Evolutionary conservation across 1,140 invertebrate species (phyloP), one percentile per base, ranked within the genome.

Genomic region (Formica exsecta): DNA sequence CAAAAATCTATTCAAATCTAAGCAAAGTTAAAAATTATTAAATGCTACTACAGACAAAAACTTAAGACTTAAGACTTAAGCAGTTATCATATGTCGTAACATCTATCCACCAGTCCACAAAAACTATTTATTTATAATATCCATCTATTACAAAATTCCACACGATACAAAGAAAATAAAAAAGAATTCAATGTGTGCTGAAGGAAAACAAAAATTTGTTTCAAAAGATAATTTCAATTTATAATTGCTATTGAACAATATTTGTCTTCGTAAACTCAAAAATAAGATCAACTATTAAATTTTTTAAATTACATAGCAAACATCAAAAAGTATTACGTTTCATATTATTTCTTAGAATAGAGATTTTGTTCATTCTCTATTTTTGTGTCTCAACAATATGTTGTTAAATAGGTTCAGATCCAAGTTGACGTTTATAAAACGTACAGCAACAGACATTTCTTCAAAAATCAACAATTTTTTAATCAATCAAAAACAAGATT

Each of bases 21-120:
- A 70, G 36, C 64, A 71, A 36, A 32, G 22, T 32, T 32, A 4
- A 71, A 16, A 51, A 71, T 66, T 79, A 79, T 32, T 25, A 25
- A 54, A 57, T 25, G 32, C 48, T 57, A 32, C 25, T 22, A 16
- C 36, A 41, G 36, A 54, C 9, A 68, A 41, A 41, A 65, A 77
- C 13, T 32, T 32, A 32, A 32, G 3, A 32, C 32, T 32, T 29
- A 29, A 29, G 13, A 32, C 71, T 19, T 73, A 44, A 16, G 3
- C 19, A 51, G 13, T 54, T 57, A 54, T 38, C 32, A n/a, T 2
- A n/a, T 29, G 25, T 22, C 32, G 13, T 32, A 36, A 25, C 36
- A 44, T 64, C n/a, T 22, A 22, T 25, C 6, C 8, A 41, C 9
- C 62, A 25, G 25, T 8, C 38, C 8, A 6, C n/a, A 19, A 41